Evolutionary conservation across 2,888 invertebrate species (phyloP).

Genomic region (Hyposoter dolosus): DNA sequence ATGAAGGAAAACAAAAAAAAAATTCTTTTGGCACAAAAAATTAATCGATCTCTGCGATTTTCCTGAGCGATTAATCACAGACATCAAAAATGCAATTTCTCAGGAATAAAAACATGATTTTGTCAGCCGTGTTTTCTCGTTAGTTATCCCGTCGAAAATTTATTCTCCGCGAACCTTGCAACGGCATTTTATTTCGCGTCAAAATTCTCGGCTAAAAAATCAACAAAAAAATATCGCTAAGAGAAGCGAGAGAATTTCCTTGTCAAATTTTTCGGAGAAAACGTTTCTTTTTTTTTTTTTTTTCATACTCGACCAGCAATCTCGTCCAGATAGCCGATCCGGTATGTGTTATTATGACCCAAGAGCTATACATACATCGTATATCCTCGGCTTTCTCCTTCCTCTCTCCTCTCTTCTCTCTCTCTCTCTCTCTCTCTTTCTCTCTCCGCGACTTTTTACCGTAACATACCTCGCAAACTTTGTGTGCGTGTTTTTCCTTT

Average conservation of each 20-base stretch:
- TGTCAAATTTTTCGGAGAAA: not conserved
- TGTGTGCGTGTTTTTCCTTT: slow-evolving; percentile 41
- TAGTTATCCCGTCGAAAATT: not conserved
- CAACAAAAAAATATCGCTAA: not conserved
- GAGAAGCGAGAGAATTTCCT: not conserved
- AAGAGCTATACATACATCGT: slow-evolving; percentile 36
- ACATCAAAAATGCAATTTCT: not conserved
- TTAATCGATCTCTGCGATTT: slow-evolving; percentile 4
- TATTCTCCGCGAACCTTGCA: not conserved
- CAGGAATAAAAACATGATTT: not conserved
- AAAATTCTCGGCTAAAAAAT: not conserved
- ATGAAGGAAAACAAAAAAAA: slow-evolving; percentile 15
- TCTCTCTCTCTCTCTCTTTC: slow-evolving; percentile 50
- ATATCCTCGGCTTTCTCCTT: slow-evolving; percentile 39
- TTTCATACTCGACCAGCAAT: slow-evolving; percentile 27
- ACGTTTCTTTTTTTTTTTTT: slow-evolving; percentile 17
- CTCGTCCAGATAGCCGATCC: slow-evolving; percentile 32
- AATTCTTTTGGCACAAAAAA: not conserved
- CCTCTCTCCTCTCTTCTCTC: not conserved
- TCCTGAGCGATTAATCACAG: not conserved
- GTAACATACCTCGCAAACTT: slow-evolving; percentile 27
- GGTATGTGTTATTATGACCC: slow-evolving; percentile 44
- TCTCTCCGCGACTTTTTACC: slow-evolving; percentile 47
- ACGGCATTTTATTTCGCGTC: not conserved
- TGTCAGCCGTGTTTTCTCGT: not conserved